These are phyloP conservation scores for Chymomyza amoena DNA, from an alignment of 2,888 invertebrate species.

Conservation along the genomic window DNA sequence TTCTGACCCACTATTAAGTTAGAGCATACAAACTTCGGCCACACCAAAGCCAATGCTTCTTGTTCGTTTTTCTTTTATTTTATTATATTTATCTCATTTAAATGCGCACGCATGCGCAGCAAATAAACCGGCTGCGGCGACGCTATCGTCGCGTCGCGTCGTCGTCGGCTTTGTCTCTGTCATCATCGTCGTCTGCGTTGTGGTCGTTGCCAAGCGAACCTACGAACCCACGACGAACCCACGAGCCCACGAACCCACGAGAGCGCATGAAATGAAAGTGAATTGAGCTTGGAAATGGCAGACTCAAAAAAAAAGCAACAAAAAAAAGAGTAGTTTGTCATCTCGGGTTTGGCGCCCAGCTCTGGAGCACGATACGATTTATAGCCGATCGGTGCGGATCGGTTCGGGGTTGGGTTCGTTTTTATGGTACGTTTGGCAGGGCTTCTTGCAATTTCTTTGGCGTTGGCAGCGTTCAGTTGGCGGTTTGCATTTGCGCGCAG, in stretches of 20 bases:
- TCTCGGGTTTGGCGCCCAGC: neutral
- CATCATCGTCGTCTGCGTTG: constrained; percentile 3
- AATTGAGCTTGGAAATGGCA: constrained; percentile 45
- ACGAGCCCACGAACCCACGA: neutral
- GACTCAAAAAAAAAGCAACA: neutral
- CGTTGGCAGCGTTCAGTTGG: constrained; percentile 65
- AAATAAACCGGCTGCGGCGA: constrained; percentile 33
- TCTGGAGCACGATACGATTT: too few species aligned
- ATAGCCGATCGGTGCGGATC: neutral
- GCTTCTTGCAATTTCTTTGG: constrained; percentile 74
- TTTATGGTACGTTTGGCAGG: constrained; percentile 23
- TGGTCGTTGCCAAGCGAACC: constrained; percentile 23
- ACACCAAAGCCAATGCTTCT: neutral
- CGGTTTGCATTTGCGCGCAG: constrained; percentile 71
- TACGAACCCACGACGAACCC: neutral
- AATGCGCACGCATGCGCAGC: constrained; percentile 67
- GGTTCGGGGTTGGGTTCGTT: constrained; percentile 1
- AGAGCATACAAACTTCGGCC: neutral
- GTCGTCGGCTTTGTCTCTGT: neutral
- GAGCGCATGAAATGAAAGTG: constrained; percentile 64
- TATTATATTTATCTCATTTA: constrained; percentile 41
- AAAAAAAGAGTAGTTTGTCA: neutral
- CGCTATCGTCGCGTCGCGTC: constrained; percentile 8
- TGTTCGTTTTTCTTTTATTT: neutral
- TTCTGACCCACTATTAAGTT: neutral